Percentiles rank a stretch among this genome's conserved stretches.
Conservation (phyloP, 2,113 vertebrate genomes). For the Lampris incognitus region DNA sequence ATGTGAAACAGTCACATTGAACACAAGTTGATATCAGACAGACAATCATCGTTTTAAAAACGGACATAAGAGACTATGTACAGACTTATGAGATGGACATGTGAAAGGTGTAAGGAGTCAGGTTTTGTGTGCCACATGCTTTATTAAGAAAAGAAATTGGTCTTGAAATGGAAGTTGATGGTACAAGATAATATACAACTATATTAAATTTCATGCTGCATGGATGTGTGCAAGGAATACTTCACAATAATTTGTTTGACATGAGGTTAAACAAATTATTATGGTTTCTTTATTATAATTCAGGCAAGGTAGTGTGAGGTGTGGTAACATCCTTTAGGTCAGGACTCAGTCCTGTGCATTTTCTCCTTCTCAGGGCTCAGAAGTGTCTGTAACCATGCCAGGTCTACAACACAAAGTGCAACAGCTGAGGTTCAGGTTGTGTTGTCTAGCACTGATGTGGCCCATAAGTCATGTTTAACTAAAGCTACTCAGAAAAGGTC, state of each 20-base stretch:
- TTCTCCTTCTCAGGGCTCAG: conserved; percentile 5
- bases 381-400: conserved; percentile 24
- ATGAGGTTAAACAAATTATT: conserved; percentile 14
- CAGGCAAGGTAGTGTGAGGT: conserved; percentile 35
- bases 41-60: too few species aligned
- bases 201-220: background rate
- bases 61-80: too few species aligned
- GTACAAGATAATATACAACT: too few species aligned
- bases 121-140: too few species aligned
- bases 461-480: too few species aligned
- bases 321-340: conserved; percentile 21
- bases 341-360: conserved; percentile 1
- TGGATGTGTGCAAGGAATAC: background rate
- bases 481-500: too few species aligned
- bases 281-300: conserved; percentile 38
- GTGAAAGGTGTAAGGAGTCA: too few species aligned
- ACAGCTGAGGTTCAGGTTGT: background rate
- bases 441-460: conserved; percentile 17
- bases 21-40: too few species aligned
- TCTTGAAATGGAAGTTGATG: too few species aligned
- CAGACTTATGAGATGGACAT: too few species aligned
- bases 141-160: too few species aligned
- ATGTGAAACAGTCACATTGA: too few species aligned
- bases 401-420: conserved; percentile 21
- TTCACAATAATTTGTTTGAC: conserved; percentile 5